Conservation (phyloP, 1,140 invertebrate species). For the Bombus ignitus region DNA sequence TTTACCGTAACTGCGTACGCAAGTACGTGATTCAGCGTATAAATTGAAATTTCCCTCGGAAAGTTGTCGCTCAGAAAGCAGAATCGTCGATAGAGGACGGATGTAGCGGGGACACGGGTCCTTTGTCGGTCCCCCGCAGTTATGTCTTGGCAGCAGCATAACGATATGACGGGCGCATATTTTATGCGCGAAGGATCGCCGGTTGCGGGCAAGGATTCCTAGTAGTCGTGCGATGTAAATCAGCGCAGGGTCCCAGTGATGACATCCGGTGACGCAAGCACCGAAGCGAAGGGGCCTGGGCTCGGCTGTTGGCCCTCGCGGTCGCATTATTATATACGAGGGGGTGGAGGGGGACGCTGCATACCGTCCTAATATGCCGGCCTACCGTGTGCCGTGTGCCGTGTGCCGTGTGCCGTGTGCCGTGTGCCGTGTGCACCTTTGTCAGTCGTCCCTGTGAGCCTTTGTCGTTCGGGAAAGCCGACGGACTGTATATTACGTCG, state of each 20-base stretch:
- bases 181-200: constrained; percentile 70
- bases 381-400: constrained; percentile 27
- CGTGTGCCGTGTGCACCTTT: constrained; percentile 57
- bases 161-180: constrained; percentile 74
- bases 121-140: constrained; percentile 67
- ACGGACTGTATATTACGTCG: constrained; percentile 78
- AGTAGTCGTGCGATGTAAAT: constrained; percentile 70
- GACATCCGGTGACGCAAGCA: constrained; percentile 74
- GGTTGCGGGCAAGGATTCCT: constrained; percentile 54
- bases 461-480: constrained; percentile 77
- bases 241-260: constrained; percentile 65
- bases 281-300: constrained; percentile 37
- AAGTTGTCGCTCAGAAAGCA: background rate
- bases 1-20: too few species aligned
- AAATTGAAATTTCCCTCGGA: too few species aligned
- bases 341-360: constrained; percentile 46
- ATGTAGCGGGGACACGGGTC: constrained; percentile 6
- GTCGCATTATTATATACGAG: constrained; percentile 68
- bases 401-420: too few species aligned
- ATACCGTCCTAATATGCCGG: constrained; percentile 78
- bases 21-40: too few species aligned
- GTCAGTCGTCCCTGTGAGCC: constrained; percentile 68
- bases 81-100: background rate
- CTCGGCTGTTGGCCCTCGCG: constrained; percentile 28
- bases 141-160: constrained; percentile 65